Percentiles rank a stretch among this genome's conserved stretches.
phyloP scores from a whole-genome alignment of 1,140 invertebrate species.

The Caenorhabditis tropicalis region DNA sequence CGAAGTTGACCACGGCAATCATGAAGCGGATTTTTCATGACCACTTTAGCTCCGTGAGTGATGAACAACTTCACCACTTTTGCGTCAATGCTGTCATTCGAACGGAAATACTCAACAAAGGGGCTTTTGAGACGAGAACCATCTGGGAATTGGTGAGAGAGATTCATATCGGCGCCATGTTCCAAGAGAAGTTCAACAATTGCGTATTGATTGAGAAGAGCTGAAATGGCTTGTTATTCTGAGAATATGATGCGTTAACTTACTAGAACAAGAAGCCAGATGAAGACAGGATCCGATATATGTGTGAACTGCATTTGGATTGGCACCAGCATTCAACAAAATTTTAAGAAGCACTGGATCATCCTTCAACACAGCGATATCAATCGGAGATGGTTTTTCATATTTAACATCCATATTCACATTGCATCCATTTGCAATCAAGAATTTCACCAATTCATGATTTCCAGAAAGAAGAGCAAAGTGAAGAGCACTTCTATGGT shows the following conservation, averaged over 20 bases:
- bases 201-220: constrained; percentile 48
- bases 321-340: constrained; percentile 55
- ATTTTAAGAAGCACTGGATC: constrained; percentile 54
- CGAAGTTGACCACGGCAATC: constrained; percentile 57
- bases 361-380: constrained; percentile 61
- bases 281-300: constrained; percentile 60
- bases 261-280: constrained; percentile 55
- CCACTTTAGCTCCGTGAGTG: constrained; percentile 54
- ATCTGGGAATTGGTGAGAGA: constrained; percentile 53
- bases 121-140: constrained; percentile 56
- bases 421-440: constrained; percentile 57
- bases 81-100: constrained; percentile 55
- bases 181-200: constrained; percentile 58
- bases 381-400: constrained; percentile 57
- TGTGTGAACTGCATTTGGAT: constrained; percentile 57
- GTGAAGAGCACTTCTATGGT: constrained; percentile 59
- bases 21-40: constrained; percentile 59
- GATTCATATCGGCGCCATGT: constrained; percentile 56
- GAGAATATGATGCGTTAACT: not conserved
- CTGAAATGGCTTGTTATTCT: not conserved
- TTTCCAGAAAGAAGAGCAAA: constrained; percentile 59
- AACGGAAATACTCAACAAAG: constrained; percentile 61
- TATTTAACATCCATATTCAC: constrained; percentile 60
- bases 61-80: constrained; percentile 56
- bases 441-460: constrained; percentile 52